Evolutionary conservation across 2,797 vertebrate genomes (phyloP).

Genomic region (Fringilla coelebs): DNA sequence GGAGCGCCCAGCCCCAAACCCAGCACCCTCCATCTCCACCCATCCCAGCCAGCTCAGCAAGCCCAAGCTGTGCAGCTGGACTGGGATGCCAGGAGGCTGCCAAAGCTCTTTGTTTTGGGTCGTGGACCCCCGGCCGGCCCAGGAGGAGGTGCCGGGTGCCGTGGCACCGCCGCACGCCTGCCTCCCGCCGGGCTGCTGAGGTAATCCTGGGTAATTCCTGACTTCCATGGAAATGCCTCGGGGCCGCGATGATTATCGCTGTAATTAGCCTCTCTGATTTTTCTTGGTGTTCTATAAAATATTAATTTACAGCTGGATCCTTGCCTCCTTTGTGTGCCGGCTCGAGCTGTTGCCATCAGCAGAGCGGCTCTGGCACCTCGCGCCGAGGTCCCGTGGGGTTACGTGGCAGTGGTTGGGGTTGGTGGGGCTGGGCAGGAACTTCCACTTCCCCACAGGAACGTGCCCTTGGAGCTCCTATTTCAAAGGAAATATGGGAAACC

Average conservation of each 20-base stretch:
- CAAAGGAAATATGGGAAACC: background rate
- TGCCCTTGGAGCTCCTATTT: background rate
- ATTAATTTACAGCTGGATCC: conserved; percentile 64
- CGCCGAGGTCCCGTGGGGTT: background rate
- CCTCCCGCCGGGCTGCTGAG: background rate
- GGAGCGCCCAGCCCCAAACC: background rate
- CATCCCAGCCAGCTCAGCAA: fast-evolving
- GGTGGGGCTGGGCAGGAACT: background rate
- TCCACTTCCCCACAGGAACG: background rate
- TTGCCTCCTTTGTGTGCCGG: conserved; percentile 39
- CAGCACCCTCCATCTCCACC: background rate
- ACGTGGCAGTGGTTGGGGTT: background rate
- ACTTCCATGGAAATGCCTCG: conserved; percentile 50
- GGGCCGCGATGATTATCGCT: conserved; percentile 48
- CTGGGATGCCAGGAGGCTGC: fast-evolving
- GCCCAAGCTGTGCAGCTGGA: fast-evolving
- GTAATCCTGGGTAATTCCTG: conserved; percentile 60
- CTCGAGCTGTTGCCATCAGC: background rate
- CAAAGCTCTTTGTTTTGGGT: background rate
- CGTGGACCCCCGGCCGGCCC: background rate
- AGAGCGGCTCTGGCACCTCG: background rate
- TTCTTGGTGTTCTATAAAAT: conserved; percentile 64
- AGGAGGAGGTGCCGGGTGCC: background rate
- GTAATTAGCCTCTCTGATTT: conserved; percentile 67
- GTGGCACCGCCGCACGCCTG: background rate